phyloP scores from a whole-genome alignment of 1,140 invertebrate genomes.

The Lepidurus arcticus region DNA sequence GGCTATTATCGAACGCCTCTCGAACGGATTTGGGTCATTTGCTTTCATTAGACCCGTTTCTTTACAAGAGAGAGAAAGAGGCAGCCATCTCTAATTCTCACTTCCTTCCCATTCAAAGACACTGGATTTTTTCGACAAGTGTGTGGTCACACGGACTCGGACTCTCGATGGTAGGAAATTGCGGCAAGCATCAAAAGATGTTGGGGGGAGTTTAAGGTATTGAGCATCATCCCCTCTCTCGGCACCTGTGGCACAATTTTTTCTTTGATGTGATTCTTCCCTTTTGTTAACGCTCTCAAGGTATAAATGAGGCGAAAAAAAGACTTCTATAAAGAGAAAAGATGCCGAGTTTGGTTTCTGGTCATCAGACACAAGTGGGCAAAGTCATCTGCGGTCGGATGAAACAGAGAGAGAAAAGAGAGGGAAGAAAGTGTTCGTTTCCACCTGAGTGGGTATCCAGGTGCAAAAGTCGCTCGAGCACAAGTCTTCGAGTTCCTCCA shows the following conservation, averaged over 20 bases:
- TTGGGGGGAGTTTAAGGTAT: background rate
- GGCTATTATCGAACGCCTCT: background rate
- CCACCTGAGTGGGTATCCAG: constrained; percentile 16
- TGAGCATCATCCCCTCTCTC: background rate
- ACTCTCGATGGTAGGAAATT: background rate
- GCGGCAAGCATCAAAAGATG: constrained; percentile 16
- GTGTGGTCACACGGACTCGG: background rate
- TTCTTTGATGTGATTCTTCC: background rate
- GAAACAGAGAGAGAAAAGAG: constrained; percentile 4
- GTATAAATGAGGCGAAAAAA: background rate
- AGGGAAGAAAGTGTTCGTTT: constrained; percentile 10
- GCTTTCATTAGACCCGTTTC: background rate
- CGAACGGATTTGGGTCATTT: constrained; percentile 13
- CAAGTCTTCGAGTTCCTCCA: too few species aligned
- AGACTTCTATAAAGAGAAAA: background rate
- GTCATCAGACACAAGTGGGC: background rate
- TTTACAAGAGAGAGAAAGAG: background rate
- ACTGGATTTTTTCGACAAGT: background rate
- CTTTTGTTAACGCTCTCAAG: background rate
- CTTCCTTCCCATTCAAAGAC: background rate
- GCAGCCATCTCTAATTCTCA: background rate
- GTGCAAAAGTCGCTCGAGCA: background rate
- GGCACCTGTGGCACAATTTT: background rate
- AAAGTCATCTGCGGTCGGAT: constrained; percentile 16
- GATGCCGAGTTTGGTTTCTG: background rate